Percentiles rank a stretch among this genome's conserved stretches.
Conservation (phyloP, 2,113 vertebrate species). For the Vicugna pacos region DNA sequence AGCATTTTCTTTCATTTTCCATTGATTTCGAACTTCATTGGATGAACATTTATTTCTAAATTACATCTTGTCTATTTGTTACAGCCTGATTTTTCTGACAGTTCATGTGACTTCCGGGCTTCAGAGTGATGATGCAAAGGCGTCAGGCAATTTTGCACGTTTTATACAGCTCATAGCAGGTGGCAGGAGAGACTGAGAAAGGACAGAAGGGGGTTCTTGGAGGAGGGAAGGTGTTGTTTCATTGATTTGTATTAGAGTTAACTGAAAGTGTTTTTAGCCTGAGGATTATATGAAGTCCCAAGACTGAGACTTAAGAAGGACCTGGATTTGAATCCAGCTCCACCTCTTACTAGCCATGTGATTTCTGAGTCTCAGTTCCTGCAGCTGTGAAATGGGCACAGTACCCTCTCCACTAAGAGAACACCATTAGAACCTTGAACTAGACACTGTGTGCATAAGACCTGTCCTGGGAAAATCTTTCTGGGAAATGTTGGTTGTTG, state of each 20-base stretch:
- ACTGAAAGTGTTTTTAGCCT: neutral
- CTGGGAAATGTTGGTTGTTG: neutral
- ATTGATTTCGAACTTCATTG: neutral
- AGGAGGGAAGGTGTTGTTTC: neutral
- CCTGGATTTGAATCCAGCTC: neutral
- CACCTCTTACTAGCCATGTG: neutral
- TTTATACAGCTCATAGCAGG: neutral
- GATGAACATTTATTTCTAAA: neutral
- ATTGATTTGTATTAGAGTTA: neutral
- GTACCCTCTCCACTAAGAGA: neutral
- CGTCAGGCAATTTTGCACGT: neutral
- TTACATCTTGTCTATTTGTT: neutral
- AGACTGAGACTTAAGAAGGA: neutral
- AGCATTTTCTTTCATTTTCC: neutral
- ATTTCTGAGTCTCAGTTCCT: neutral
- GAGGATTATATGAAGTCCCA: neutral
- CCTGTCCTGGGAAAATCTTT: neutral
- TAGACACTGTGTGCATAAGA: neutral
- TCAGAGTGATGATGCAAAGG: neutral
- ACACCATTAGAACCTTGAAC: neutral
- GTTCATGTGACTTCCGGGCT: neutral
- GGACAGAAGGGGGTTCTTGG: neutral
- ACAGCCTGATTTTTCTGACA: neutral
- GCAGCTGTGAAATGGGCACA: neutral
- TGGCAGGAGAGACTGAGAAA: neutral